Base-by-base conservation (phyloP, 2,888 invertebrate genomes). In the Salpingus planirostris region DNA sequence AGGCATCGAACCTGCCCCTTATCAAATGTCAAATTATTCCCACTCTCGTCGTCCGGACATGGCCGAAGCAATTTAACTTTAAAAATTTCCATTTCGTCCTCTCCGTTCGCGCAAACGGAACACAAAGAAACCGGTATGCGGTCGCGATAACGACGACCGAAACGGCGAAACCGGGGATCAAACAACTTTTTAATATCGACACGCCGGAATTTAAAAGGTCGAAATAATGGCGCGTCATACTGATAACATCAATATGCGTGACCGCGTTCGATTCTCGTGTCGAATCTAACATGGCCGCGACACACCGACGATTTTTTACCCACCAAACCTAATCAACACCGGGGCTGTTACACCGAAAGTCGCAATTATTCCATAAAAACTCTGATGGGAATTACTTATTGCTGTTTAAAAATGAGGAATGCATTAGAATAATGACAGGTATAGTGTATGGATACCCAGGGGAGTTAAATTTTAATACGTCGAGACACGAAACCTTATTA, bases 231-330 rank as follows among this genome's bases (percentile, higher is more conserved):
- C 32, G 28, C 21, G 24, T 24, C 24, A 11, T 10, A 11, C 3
- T 38, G 59, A 58, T 58, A 58, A 51, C 47, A 57, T 57, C 58
- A 42, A 47, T 43, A 53, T 60, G 57, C 61, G 61, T 60, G 60
- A 60, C 59, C 55, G 46, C 48, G 42, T 47, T 52, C 50, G 49
- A 53, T 50, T 60, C 47, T 57, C 60, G 59, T 60, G 61, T 56
- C 52, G 52, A 50, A 57, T 55, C 50, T 49, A 60, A 57, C 46
- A 61, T 60, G 59, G 53, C 51, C 42, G 47, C 15, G 31, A 21
- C 8, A 24, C 38, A 43, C 7, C 38, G 29, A 37, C 40, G 18
- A 43, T 36, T 31, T 41, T 48, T 44, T 38, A 38, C 29, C n/a
- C n/a, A n/a, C n/a, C n/a, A n/a, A n/a, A n/a, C n/a, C n/a, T n/a